phyloP scores from a whole-genome alignment of 2,888 invertebrate species.

The Sinopyrophorus schimmeli region DNA sequence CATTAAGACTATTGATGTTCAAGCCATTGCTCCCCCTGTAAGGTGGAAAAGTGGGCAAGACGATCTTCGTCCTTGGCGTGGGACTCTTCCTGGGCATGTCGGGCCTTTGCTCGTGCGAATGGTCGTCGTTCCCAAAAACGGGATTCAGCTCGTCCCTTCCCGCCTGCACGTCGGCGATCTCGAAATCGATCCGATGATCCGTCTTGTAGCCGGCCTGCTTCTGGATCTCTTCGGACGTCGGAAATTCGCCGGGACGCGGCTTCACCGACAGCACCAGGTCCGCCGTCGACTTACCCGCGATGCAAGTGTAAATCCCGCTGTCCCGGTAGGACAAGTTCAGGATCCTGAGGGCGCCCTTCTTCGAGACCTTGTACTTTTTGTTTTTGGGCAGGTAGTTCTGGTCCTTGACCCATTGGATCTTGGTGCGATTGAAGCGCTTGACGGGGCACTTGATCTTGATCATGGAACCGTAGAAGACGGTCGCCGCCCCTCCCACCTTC shows the following conservation, averaged over 20 bases:
- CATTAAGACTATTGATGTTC: conserved; percentile 45
- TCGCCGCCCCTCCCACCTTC: conserved; percentile 88
- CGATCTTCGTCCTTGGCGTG: conserved; percentile 43
- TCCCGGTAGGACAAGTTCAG: conserved; percentile 79
- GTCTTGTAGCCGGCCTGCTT: conserved; percentile 45
- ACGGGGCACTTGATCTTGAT: conserved; percentile 94
- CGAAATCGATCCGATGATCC: conserved; percentile 44
- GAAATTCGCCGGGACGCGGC: conserved; percentile 76
- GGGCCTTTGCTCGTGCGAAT: conserved; percentile 68
- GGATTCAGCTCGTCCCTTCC: conserved; percentile 53
- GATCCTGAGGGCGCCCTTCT: conserved; percentile 88
- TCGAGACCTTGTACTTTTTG: conserved; percentile 84
- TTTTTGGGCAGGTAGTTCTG: conserved; percentile 75
- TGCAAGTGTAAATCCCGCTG: conserved; percentile 84
- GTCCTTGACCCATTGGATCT: conserved; percentile 89
- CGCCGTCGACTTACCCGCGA: conserved; percentile 80
- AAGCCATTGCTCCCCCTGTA: conserved; percentile 35
- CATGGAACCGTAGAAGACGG: conserved; percentile 87
- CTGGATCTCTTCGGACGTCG: conserved; percentile 76
- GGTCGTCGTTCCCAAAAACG: conserved; percentile 60
- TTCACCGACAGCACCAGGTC: conserved; percentile 81
- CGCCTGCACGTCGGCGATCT: conserved; percentile 44
- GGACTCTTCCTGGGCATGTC: conserved; percentile 49
- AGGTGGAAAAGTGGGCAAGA: conserved; percentile 49
- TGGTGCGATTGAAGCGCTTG: conserved; percentile 78